A percentile compares a stretch with the other conserved stretches of the same genome.
Conservation (phyloP, 2,888 invertebrate genomes). For the Drosophila mercatorum region DNA sequence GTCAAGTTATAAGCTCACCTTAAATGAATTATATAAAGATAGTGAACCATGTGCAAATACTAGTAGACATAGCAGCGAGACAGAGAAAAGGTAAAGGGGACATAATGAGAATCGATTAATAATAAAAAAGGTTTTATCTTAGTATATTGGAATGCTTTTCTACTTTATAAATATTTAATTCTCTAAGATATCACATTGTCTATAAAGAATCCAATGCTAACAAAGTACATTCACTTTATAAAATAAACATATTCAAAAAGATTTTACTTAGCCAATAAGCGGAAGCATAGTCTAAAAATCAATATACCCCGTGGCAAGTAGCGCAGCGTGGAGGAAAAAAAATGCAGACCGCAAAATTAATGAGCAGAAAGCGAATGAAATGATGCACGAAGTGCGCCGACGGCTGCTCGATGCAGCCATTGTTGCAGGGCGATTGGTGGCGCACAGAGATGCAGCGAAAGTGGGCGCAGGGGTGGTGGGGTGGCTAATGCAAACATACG, state of each 20-base stretch:
- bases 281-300: background rate
- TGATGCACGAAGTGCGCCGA: slow-evolving; percentile 62
- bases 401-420: slow-evolving; percentile 41
- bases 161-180: too few relatives aligned
- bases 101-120: background rate
- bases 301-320: slow-evolving; percentile 11
- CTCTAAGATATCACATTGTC: too few relatives aligned
- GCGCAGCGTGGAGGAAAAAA: slow-evolving; percentile 39
- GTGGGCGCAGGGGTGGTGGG: background rate
- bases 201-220: too few relatives aligned
- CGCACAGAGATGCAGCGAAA: background rate
- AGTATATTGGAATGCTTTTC: too few relatives aligned
- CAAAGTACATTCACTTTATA: too few relatives aligned
- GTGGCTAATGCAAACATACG: slow-evolving; percentile 77
- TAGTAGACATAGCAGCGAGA: background rate
- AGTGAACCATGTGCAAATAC: background rate
- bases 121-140: too few relatives aligned
- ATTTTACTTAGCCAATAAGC: background rate
- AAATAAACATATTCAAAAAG: background rate
- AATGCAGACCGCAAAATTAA: slow-evolving; percentile 73
- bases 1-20: background rate
- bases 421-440: slow-evolving; percentile 7
- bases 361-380: slow-evolving; percentile 75
- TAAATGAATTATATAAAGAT: too few relatives aligned
- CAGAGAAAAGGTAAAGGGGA: background rate